phyloP scores from a whole-genome alignment of 1,140 invertebrate genomes.

The Heliothis subflexa region DNA sequence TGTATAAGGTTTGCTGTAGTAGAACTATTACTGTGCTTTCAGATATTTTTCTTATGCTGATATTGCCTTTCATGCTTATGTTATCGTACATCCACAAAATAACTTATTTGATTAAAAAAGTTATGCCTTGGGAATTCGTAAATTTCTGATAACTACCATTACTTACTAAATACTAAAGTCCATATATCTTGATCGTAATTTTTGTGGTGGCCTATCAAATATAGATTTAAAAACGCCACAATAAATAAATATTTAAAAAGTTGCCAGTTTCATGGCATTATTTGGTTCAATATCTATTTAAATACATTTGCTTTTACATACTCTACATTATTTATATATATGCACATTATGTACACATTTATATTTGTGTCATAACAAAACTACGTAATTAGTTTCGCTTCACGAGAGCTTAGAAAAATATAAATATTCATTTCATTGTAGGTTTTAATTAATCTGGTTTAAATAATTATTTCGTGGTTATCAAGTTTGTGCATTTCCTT shows the following conservation, averaged over 20 bases:
- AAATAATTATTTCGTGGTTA: neutral
- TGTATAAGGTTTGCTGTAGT: constrained; percentile 37
- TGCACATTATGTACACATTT: neutral
- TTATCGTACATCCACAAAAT: neutral
- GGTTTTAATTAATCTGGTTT: neutral
- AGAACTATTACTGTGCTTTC: constrained; percentile 21
- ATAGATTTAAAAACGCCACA: too few relatives aligned
- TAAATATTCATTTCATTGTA: neutral
- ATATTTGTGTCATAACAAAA: neutral
- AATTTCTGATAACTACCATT: too few relatives aligned
- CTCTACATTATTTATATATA: too few relatives aligned
- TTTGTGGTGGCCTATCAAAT: too few relatives aligned
- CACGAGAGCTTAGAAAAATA: constrained; percentile 17
- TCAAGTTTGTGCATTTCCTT: neutral
- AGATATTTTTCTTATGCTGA: constrained; percentile 19
- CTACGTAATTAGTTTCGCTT: neutral
- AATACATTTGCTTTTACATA: too few relatives aligned
- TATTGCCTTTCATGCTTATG: neutral
- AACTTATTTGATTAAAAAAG: neutral
- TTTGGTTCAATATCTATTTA: too few relatives aligned
- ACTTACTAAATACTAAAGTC: too few relatives aligned
- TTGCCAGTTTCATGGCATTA: too few relatives aligned
- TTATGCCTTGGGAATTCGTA: too few relatives aligned
- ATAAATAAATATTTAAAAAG: too few relatives aligned
- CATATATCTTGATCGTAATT: too few relatives aligned